Percentiles rank a stretch among this genome's conserved stretches.
phyloP scores from a whole-genome alignment of 2,888 invertebrate genomes.

The Autographa gamma region DNA sequence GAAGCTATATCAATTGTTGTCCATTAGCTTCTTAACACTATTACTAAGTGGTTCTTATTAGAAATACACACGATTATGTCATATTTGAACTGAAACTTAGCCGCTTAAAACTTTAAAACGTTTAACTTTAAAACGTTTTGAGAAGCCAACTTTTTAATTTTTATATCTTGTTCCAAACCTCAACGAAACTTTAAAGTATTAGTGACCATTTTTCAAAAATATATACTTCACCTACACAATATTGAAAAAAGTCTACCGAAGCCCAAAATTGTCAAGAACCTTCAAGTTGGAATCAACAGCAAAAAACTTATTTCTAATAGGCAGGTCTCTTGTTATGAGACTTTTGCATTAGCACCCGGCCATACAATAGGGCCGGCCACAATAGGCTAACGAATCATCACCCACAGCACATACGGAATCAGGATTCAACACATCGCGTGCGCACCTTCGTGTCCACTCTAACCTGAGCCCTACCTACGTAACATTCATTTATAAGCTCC shows the following conservation, averaged over 20 bases:
- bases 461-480: slow-evolving; percentile 57
- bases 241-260: not conserved
- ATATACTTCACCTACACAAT: too few relatives aligned
- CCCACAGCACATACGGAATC: slow-evolving; percentile 74
- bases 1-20: slow-evolving; percentile 3
- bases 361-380: slow-evolving; percentile 59
- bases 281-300: not conserved
- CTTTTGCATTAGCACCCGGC: slow-evolving; percentile 62
- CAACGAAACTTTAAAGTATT: too few relatives aligned
- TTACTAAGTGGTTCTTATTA: slow-evolving; percentile 4
- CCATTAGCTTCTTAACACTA: slow-evolving; percentile 1
- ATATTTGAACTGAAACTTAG: not conserved
- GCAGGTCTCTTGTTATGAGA: slow-evolving; percentile 40
- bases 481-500: slow-evolving; percentile 14
- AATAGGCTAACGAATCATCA: slow-evolving; percentile 69
- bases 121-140: too few relatives aligned
- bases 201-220: too few relatives aligned
- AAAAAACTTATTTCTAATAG: slow-evolving; percentile 35
- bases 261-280: not conserved
- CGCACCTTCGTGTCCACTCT: slow-evolving; percentile 64
- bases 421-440: slow-evolving; percentile 76
- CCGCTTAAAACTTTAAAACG: too few relatives aligned
- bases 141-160: too few relatives aligned
- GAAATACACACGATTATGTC: not conserved
- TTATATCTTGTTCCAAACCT: too few relatives aligned